Evolutionary conservation across 2,888 invertebrate species (phyloP).

Genomic region (Notocelia uddmanniana): DNA sequence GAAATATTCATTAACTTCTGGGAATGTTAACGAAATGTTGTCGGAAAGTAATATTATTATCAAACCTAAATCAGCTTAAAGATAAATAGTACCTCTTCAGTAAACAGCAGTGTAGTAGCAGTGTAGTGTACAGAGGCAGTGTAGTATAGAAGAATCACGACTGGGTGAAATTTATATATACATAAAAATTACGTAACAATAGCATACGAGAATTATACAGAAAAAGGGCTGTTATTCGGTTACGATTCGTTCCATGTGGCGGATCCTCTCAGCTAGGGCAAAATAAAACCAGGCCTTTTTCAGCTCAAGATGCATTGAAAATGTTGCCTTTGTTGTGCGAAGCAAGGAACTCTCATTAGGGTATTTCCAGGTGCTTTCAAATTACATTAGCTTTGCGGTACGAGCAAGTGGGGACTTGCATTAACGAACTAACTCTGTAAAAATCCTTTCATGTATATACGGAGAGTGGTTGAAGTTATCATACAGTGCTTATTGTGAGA

Average conservation of each 20-base stretch:
- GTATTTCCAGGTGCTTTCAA: conserved; percentile 73
- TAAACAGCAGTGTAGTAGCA: no score
- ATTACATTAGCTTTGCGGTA: conserved; percentile 72
- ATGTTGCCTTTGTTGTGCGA: conserved; percentile 71
- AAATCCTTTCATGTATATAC: conserved; percentile 13
- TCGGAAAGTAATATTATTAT: no score
- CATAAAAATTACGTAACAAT: conserved; percentile 56
- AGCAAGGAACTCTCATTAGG: conserved; percentile 79
- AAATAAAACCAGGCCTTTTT: conserved; percentile 70
- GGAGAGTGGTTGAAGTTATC: not conserved
- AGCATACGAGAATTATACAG: conserved; percentile 56
- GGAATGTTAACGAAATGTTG: no score
- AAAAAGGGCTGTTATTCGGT: conserved; percentile 53
- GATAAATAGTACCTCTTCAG: no score
- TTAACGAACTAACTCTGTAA: conserved; percentile 49
- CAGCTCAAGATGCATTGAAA: conserved; percentile 74
- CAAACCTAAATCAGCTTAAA: no score
- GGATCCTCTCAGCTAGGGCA: conserved; percentile 59
- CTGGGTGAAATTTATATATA: no score
- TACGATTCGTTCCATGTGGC: conserved; percentile 64
- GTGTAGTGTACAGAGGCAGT: no score
- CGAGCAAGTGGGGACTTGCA: conserved; percentile 60
- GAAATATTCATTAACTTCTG: no score
- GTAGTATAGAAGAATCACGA: no score
- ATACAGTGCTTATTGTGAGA: not conserved